phyloP scores from a whole-genome alignment of 2,113 vertebrate genomes.

The Podiceps cristatus region DNA sequence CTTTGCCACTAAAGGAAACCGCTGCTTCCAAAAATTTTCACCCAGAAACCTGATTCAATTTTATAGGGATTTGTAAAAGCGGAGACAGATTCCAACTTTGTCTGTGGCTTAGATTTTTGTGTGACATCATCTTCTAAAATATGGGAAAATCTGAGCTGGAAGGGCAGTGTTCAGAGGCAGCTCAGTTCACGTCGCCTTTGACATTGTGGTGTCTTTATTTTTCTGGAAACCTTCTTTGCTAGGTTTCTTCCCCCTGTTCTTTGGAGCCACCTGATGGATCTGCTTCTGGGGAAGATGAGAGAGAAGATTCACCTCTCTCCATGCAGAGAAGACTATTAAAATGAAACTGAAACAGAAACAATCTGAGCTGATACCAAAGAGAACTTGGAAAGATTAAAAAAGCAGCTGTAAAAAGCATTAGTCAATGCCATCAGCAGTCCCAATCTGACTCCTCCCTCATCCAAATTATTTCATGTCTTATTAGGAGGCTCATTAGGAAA shows the following conservation, averaged over 20 bases:
- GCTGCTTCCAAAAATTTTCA: constrained; percentile 35
- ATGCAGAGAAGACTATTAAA: background rate
- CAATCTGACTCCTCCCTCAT: constrained; percentile 9
- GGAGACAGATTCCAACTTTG: background rate
- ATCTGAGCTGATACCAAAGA: background rate
- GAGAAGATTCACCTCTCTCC: background rate
- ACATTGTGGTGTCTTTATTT: background rate
- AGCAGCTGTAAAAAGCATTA: background rate
- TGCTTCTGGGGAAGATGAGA: background rate
- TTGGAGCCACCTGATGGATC: background rate
- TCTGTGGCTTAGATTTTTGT: background rate
- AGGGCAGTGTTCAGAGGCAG: background rate
- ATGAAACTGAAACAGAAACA: background rate
- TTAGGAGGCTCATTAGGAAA: constrained; percentile 46
- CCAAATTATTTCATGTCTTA: constrained; percentile 22
- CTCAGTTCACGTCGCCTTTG: background rate
- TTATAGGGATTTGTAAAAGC: constrained; percentile 24
- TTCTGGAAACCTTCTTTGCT: background rate
- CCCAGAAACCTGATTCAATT: constrained; percentile 42
- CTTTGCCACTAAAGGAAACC: constrained; percentile 41
- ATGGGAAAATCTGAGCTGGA: constrained; percentile 33
- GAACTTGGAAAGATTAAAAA: background rate
- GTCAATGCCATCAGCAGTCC: background rate
- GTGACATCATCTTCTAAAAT: constrained; percentile 55
- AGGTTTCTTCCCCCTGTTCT: background rate